These are phyloP conservation scores for Polymixis lichenea DNA, from an alignment of 2,888 invertebrate species.

Conservation along the genomic window DNA sequence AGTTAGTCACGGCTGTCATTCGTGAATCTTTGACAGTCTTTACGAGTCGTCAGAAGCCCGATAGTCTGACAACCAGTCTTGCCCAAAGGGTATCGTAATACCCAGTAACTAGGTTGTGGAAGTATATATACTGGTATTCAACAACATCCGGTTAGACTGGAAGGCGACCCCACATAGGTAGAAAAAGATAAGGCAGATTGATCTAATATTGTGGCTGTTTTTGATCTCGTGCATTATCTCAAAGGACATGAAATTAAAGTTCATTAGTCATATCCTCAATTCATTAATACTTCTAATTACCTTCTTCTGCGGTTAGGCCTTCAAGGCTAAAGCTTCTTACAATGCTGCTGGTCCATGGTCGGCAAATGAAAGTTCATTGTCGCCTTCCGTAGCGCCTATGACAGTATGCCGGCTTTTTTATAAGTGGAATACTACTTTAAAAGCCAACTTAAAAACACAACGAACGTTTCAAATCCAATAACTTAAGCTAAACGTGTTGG, in stretches of 20 bases:
- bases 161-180: too few relatives aligned
- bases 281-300: not conserved
- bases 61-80: too few relatives aligned
- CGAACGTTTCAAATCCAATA: constrained; percentile 7
- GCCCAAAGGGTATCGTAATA: too few relatives aligned
- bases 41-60: too few relatives aligned
- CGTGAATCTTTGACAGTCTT: too few relatives aligned
- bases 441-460: not conserved
- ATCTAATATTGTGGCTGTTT: not conserved
- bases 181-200: too few relatives aligned
- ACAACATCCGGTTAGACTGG: too few relatives aligned
- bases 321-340: not conserved
- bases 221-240: not conserved
- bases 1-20: too few relatives aligned
- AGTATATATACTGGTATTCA: too few relatives aligned
- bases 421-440: not conserved
- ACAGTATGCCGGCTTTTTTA: not conserved
- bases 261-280: not conserved
- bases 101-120: too few relatives aligned
- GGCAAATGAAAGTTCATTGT: not conserved
- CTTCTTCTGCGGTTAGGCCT: not conserved
- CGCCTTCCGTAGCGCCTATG: not conserved
- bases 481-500: constrained; percentile 41
- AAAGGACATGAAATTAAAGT: not conserved
- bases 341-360: not conserved